These are phyloP conservation scores for Tursiops truncatus DNA, from an alignment of 2,113 vertebrate species.

Conservation along the genomic window DNA sequence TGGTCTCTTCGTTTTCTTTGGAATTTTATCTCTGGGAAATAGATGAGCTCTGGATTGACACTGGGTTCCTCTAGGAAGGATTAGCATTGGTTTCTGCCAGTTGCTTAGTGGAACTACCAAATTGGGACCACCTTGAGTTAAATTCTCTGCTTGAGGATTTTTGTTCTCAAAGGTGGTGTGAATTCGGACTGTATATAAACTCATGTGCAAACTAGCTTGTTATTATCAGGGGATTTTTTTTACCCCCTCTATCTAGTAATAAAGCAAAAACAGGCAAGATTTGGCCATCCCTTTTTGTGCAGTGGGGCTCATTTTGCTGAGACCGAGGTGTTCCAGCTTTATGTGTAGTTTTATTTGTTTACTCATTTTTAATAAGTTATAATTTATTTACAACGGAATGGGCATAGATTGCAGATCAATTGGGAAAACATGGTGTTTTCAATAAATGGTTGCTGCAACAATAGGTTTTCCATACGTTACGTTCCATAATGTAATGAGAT, in stretches of 20 bases:
- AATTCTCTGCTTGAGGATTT: neutral
- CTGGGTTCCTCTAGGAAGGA: neutral
- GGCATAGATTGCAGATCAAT: too few species aligned
- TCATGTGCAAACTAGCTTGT: neutral
- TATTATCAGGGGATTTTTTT: neutral
- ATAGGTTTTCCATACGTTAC: neutral
- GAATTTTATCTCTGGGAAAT: neutral
- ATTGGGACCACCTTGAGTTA: neutral
- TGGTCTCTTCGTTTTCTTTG: constrained; percentile 24
- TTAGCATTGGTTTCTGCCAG: neutral
- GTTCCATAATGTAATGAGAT: neutral
- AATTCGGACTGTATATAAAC: neutral
- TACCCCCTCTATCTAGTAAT: neutral
- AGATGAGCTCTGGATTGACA: neutral
- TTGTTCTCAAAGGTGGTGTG: neutral
- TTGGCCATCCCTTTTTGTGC: neutral
- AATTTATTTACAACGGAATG: too few species aligned
- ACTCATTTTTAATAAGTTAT: neutral
- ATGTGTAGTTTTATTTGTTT: neutral
- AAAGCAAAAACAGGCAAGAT: neutral
- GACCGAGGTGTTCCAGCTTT: neutral
- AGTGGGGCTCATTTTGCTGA: neutral
- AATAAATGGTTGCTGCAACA: neutral
- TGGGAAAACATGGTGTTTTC: too few species aligned
- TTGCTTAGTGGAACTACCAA: neutral